Percentiles rank a stretch among this genome's conserved stretches.
Conservation (phyloP, 2,797 vertebrate genomes). For the Ispidina lecontei region DNA sequence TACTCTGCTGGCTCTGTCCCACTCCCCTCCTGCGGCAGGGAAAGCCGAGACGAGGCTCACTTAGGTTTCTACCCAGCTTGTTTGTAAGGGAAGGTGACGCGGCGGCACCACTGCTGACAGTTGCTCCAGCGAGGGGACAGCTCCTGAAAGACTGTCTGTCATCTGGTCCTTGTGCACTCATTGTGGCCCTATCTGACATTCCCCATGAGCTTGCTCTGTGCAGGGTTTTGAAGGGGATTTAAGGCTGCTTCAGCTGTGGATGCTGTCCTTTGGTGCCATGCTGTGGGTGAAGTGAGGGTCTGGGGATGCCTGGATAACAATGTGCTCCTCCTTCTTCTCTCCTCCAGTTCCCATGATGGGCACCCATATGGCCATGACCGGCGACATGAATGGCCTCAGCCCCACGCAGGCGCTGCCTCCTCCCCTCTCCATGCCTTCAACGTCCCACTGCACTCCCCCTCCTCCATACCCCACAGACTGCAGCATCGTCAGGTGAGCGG, state of each 20-base stretch:
- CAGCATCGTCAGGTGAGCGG: slow-evolving; percentile 96
- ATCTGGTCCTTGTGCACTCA: background rate
- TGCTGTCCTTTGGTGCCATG: background rate
- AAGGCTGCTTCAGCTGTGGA: background rate
- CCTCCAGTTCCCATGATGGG: slow-evolving; percentile 97
- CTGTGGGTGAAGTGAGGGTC: fast-evolving
- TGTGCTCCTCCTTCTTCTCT: slow-evolving; percentile 76
- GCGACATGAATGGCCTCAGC: slow-evolving; percentile 97
- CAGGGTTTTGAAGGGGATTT: background rate
- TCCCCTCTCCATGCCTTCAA: slow-evolving; percentile 94
- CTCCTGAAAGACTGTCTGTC: background rate
- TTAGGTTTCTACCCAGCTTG: background rate
- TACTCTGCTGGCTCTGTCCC: slow-evolving; percentile 31
- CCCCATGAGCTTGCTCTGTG: fast-evolving
- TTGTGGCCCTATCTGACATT: background rate
- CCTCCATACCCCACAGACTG: slow-evolving; percentile 99
- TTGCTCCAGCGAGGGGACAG: background rate
- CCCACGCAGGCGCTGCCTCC: slow-evolving; percentile 93
- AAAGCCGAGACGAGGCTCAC: background rate
- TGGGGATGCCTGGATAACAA: background rate
- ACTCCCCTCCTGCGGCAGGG: background rate
- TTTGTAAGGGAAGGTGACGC: background rate
- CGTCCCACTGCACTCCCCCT: slow-evolving; percentile 97
- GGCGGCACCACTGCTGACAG: fast-evolving
- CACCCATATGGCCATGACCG: slow-evolving; percentile 93